Percentiles rank a stretch among this genome's conserved stretches.
phyloP scores from a whole-genome alignment of 2,797 vertebrate genomes.

The Pogonophryne albipinna region DNA sequence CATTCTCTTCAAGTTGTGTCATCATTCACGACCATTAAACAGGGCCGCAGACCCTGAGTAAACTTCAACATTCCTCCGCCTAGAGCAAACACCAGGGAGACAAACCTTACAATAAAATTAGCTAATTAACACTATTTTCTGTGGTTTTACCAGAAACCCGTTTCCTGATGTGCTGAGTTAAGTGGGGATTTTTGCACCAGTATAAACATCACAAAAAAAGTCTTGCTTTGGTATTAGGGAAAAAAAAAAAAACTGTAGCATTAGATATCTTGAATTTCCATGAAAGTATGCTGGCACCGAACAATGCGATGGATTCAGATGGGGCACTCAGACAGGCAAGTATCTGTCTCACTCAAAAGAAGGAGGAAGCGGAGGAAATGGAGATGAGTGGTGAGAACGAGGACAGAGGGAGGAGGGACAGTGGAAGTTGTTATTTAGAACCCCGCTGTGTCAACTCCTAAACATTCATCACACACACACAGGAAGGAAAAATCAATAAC shows the following conservation, averaged over 20 bases:
- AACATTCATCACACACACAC: constrained; percentile 30
- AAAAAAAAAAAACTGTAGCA: neutral
- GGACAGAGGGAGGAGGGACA: constrained; percentile 32
- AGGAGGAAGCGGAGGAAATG: constrained; percentile 66
- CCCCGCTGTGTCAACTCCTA: constrained; percentile 56
- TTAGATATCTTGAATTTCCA: constrained; percentile 48
- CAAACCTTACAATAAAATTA: constrained; percentile 36
- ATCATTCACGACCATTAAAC: constrained; percentile 36
- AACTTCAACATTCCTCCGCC: constrained; percentile 65
- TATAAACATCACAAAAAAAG: constrained; percentile 20
- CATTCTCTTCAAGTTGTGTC: constrained; percentile 38
- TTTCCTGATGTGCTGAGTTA: neutral
- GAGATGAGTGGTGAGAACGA: constrained; percentile 51
- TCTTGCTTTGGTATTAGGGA: constrained; percentile 17
- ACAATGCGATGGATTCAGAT: constrained; percentile 58
- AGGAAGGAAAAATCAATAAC: constrained; percentile 24
- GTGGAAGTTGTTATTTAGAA: constrained; percentile 52
- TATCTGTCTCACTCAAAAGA: constrained; percentile 55
- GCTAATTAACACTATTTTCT: constrained; percentile 36
- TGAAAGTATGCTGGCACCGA: constrained; percentile 50
- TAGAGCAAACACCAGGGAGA: constrained; percentile 36
- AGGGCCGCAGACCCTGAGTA: constrained; percentile 38
- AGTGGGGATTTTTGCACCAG: neutral
- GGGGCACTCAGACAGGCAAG: constrained; percentile 44
- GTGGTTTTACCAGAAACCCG: constrained; percentile 21